Evolutionary conservation across 2,797 vertebrate species (phyloP), one percentile per base, ranked within the genome.

Genomic region (Syndactyla subalaris): DNA sequence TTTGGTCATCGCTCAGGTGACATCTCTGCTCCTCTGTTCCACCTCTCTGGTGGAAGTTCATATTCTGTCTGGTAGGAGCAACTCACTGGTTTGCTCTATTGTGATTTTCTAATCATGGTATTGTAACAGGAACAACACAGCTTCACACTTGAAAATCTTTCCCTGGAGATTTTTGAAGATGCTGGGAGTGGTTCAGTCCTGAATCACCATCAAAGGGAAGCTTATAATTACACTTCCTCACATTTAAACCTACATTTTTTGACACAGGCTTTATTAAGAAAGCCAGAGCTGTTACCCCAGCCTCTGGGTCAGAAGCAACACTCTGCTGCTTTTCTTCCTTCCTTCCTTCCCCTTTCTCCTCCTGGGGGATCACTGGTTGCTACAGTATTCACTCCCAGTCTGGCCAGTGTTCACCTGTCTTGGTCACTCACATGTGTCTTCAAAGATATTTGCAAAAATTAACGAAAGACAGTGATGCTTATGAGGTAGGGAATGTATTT

Each of bases 71-170:
- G 52, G n/a, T 41, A 52, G 85, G 20, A 49, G 14, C 3, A 1
- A n/a, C 48, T 41, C 23, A 7, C 12, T 61, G 21, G 3, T n/a
- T 71, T 22, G 30, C n/a, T 74, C 38, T 8, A 1, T 12, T 4
- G 2, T 30, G 36, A 39, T 82, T 80, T 93, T 59, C 45, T 70
- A 63, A 17, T 16, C 2, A 0, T 32, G 36, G n/a, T 41, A 32
- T 34, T 29, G 12, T n/a, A 77, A 49, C 54, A 75, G 32, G n/a
- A 26, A 62, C 15, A 84, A 19, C 0, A 0, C 2, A 18, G 20
- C 10, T 73, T 59, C 68, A 72, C 29, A 36, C 39, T 13, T 72
- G 39, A 57, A 78, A 68, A 54, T 58, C 54, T 82, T 86, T 82
- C 13, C 23, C 18, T 24, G 11, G 26, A 11, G 36, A 71, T 48